phyloP scores from a whole-genome alignment of 2,888 invertebrate species.

The Hoplodrina blanda region DNA sequence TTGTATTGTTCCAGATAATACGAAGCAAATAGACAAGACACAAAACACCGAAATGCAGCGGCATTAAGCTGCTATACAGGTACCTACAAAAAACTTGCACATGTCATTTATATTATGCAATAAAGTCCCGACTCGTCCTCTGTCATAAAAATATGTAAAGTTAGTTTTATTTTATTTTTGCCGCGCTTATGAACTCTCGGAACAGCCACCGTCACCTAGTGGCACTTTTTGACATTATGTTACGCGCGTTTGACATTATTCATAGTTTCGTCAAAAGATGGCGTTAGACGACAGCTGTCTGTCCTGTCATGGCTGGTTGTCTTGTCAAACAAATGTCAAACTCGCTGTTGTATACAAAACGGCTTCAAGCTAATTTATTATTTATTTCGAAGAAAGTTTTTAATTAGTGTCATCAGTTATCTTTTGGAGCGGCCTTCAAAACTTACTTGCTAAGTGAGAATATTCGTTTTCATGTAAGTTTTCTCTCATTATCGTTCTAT shows the following conservation, averaged over 20 bases:
- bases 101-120: background rate
- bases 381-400: constrained; percentile 85
- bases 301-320: constrained; percentile 61
- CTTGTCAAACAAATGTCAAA: constrained; percentile 76
- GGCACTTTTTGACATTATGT: constrained; percentile 56
- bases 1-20: constrained; percentile 75
- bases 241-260: constrained; percentile 52
- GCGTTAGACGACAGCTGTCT: constrained; percentile 72
- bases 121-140: background rate
- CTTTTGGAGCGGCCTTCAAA: constrained; percentile 68
- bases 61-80: constrained; percentile 88
- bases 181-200: constrained; percentile 37
- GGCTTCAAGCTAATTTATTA: constrained; percentile 88
- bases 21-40: constrained; percentile 59
- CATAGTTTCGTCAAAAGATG: constrained; percentile 74
- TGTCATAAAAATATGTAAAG: constrained; percentile 2
- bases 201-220: constrained; percentile 76
- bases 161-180: constrained; percentile 37
- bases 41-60: constrained; percentile 83
- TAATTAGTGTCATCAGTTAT: constrained; percentile 75
- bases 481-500: constrained; percentile 81
- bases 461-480: constrained; percentile 73
- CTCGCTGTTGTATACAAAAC: constrained; percentile 85
- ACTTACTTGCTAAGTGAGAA: constrained; percentile 76
- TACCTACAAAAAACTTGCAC: constrained; percentile 45